These are phyloP conservation scores for Pipistrellus pipistrellus DNA, from an alignment of 2,797 vertebrate genomes.

Conservation along the genomic window DNA sequence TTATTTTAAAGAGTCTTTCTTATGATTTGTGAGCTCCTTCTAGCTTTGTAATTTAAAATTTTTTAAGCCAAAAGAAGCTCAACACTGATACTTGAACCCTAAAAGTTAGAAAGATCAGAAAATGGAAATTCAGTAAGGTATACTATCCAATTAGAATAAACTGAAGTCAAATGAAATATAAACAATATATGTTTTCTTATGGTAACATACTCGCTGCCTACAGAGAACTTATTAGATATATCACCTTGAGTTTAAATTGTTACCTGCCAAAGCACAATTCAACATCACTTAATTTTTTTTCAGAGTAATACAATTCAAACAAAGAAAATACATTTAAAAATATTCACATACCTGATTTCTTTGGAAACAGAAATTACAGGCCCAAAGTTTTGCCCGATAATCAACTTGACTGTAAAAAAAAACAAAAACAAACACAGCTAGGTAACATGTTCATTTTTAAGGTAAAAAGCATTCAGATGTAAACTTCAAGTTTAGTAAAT, in stretches of 20 bases:
- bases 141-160: slow-evolving; percentile 16
- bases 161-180: slow-evolving; percentile 53
- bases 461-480: not conserved
- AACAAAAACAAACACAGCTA: slow-evolving; percentile 50
- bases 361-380: slow-evolving; percentile 99
- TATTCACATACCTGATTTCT: slow-evolving; percentile 94
- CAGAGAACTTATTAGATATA: not conserved
- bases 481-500: slow-evolving; percentile 54
- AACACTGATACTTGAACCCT: slow-evolving; percentile 11
- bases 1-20: slow-evolving; percentile 29
- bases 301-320: slow-evolving; percentile 28
- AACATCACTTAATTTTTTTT: slow-evolving; percentile 34
- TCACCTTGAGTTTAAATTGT: not conserved
- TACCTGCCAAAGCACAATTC: not conserved
- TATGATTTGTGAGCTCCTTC: not conserved
- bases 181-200: slow-evolving; percentile 9
- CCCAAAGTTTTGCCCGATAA: slow-evolving; percentile 98
- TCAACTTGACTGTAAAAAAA: slow-evolving; percentile 94
- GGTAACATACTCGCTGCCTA: slow-evolving; percentile 34
- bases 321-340: not conserved
- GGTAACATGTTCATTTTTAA: slow-evolving; percentile 55
- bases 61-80: slow-evolving; percentile 42
- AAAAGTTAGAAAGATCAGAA: slow-evolving; percentile 54
- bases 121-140: not conserved
- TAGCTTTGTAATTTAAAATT: slow-evolving; percentile 1